phyloP scores from a whole-genome alignment of 2,888 invertebrate species.

The Scaptomyza tumidula region DNA sequence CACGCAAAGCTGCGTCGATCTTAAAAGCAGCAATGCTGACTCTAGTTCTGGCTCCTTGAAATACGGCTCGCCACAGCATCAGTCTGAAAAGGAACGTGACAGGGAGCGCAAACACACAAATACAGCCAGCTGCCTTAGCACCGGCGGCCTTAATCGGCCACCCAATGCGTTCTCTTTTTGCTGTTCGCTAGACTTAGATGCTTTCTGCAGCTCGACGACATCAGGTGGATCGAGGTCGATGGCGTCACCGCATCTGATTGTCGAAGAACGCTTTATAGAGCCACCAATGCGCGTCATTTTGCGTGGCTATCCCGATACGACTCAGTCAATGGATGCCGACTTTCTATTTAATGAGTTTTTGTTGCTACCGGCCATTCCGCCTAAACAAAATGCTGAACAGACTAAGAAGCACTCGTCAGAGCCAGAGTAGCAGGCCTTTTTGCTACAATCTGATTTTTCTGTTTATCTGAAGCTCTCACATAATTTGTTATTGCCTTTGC shows the following conservation, averaged over 20 bases:
- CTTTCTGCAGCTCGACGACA: constrained; percentile 1
- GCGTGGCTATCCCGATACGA: constrained; percentile 83
- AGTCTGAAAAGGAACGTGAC: constrained; percentile 2
- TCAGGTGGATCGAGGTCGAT: neutral
- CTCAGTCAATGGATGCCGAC: constrained; percentile 83
- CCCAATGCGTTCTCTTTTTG: constrained; percentile 52
- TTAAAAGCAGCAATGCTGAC: constrained; percentile 65
- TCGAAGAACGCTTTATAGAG: constrained; percentile 86
- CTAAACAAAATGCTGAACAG: constrained; percentile 30
- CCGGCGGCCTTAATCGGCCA: constrained; percentile 11
- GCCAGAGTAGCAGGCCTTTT: neutral
- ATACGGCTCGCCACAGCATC: constrained; percentile 66
- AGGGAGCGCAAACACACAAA: constrained; percentile 4
- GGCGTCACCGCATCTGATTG: constrained; percentile 79
- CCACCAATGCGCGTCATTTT: constrained; percentile 85
- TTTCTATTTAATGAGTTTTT: constrained; percentile 82
- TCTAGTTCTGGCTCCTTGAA: constrained; percentile 15
- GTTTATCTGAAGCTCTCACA: constrained; percentile 3
- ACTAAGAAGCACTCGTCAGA: constrained; percentile 14
- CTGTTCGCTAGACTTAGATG: constrained; percentile 35
- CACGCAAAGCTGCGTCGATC: constrained; percentile 81
- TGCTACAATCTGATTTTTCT: neutral
- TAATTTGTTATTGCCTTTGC: constrained; percentile 48
- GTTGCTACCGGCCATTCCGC: constrained; percentile 71
- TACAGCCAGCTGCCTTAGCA: constrained; percentile 10